Conservation (phyloP, 2,888 invertebrate genomes). For the Erpobdella octoculata region DNA sequence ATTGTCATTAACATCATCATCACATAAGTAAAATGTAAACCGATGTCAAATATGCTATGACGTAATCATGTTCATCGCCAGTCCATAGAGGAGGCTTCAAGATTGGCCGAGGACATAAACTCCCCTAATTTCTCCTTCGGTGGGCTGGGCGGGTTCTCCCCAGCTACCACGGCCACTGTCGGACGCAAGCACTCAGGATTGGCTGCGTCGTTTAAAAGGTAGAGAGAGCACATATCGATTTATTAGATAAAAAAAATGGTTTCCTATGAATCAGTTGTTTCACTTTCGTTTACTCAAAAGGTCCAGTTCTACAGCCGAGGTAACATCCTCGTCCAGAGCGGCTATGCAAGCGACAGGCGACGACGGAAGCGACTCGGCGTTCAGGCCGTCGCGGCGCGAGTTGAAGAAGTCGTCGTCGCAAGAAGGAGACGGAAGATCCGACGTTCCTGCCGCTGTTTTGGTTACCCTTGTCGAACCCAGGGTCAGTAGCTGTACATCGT, state of each 20-base stretch:
- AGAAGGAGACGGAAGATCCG: not conserved
- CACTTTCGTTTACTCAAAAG: conserved; percentile 20
- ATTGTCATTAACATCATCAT: no score
- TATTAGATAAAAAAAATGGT: not conserved
- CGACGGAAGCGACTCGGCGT: not conserved
- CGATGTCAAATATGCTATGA: not conserved
- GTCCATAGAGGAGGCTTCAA: conserved; percentile 35
- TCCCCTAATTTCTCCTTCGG: not conserved
- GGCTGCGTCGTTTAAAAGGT: not conserved
- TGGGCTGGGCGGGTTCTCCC: not conserved
- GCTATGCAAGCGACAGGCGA: not conserved
- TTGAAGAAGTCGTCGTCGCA: conserved; percentile 7
- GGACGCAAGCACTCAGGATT: not conserved
- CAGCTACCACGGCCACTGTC: not conserved
- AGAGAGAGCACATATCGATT: no score
- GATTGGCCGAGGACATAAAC: conserved; percentile 34
- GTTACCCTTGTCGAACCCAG: not conserved
- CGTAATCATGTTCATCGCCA: conserved; percentile 14
- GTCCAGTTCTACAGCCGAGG: conserved; percentile 36
- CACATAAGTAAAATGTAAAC: no score
- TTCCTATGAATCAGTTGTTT: not conserved
- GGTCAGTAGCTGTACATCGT: not conserved
- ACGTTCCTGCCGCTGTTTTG: not conserved
- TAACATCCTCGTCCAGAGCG: conserved; percentile 14
- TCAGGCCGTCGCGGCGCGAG: not conserved